These are phyloP conservation scores for Varanus salvator DNA, from an alignment of 2,113 vertebrate genomes.

Conservation along the genomic window DNA sequence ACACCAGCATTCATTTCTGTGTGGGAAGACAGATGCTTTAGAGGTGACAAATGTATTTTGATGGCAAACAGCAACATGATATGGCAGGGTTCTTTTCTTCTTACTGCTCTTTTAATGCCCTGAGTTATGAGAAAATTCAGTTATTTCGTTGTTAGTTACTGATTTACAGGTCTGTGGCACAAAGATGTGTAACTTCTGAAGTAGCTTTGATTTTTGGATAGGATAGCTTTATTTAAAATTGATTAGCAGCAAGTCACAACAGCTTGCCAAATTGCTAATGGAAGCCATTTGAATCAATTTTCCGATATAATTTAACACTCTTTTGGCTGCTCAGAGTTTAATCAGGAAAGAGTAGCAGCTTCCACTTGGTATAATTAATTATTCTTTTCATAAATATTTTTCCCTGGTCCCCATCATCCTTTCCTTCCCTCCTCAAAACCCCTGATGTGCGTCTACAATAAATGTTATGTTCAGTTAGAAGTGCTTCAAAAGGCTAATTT, in stretches of 20 bases:
- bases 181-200: slow-evolving; percentile 51
- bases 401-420: slow-evolving; percentile 37
- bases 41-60: slow-evolving; percentile 20
- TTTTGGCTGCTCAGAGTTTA: slow-evolving; percentile 74
- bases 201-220: slow-evolving; percentile 59
- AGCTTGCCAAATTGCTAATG: slow-evolving; percentile 81
- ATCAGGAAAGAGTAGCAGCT: slow-evolving; percentile 72
- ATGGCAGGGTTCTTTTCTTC: slow-evolving; percentile 39
- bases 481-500: slow-evolving; percentile 63
- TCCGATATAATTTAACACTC: slow-evolving; percentile 79
- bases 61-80: background rate
- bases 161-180: slow-evolving; percentile 61
- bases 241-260: slow-evolving; percentile 77
- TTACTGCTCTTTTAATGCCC: slow-evolving; percentile 64
- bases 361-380: slow-evolving; percentile 75
- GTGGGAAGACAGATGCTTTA: slow-evolving; percentile 17
- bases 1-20: background rate
- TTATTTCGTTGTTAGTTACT: slow-evolving; percentile 61
- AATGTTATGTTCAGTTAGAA: slow-evolving; percentile 50
- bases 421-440: slow-evolving; percentile 29
- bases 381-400: slow-evolving; percentile 76
- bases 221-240: slow-evolving; percentile 78
- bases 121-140: slow-evolving; percentile 61
- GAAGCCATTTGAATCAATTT: slow-evolving; percentile 82
- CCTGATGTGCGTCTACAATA: slow-evolving; percentile 54